A percentile compares a stretch with the other conserved stretches of the same genome.
These are phyloP conservation scores for Anas acuta DNA, from an alignment of 2,797 vertebrate species.

Conservation along the genomic window DNA sequence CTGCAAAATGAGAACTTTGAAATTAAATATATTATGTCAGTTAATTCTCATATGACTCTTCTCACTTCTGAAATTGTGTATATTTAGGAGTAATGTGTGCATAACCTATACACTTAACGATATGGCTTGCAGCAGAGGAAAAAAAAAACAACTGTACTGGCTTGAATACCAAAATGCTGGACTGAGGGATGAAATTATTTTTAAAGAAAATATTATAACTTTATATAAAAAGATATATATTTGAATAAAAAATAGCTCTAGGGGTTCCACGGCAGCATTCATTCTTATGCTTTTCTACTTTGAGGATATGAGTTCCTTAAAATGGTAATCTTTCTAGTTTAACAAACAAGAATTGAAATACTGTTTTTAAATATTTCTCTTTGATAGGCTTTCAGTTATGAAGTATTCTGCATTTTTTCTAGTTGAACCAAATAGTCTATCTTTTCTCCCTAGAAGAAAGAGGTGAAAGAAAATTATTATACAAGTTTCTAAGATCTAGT, in stretches of 20 bases:
- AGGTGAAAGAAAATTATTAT: neutral
- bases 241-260: neutral
- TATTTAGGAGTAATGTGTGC: neutral
- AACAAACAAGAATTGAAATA: neutral
- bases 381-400: neutral
- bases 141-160: too few species aligned
- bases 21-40: neutral
- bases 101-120: neutral
- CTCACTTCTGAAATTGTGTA: neutral
- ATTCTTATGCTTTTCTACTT: neutral
- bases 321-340: neutral
- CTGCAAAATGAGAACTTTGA: neutral
- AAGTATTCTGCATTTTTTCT: neutral
- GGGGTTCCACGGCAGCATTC: neutral
- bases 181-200: neutral
- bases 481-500: neutral
- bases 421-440: neutral
- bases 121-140: neutral
- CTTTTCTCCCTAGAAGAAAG: neutral
- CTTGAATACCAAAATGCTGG: neutral
- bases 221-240: too few species aligned
- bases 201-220: neutral
- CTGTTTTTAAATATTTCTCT: neutral
- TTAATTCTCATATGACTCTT: neutral
- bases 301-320: neutral